A percentile compares a stretch with the other conserved stretches of the same genome.
Evolutionary conservation across 1,140 invertebrate species (phyloP).

Genomic region (Aphis gossypii): DNA sequence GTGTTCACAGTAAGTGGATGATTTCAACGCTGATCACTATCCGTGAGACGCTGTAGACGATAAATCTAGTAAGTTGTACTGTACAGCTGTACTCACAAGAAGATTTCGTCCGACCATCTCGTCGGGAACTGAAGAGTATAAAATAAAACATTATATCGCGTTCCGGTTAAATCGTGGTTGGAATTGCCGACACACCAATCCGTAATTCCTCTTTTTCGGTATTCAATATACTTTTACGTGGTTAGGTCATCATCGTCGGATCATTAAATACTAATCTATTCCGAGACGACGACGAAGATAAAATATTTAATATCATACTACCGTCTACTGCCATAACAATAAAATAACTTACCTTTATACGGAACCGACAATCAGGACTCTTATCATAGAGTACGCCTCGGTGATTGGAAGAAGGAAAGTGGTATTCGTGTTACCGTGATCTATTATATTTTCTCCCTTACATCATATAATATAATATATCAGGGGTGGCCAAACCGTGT

Average conservation of each 20-base stretch:
- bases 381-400: background rate
- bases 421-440: background rate
- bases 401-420: background rate
- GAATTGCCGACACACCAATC: conserved; percentile 21
- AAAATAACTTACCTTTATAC: background rate
- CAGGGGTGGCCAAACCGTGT: too few species aligned
- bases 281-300: background rate
- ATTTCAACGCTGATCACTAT: background rate
- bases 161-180: background rate
- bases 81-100: background rate
- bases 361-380: background rate
- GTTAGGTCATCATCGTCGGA: conserved; percentile 1
- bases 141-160: background rate
- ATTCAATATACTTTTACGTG: background rate
- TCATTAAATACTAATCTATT: conserved; percentile 29
- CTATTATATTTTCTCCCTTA: background rate
- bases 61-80: background rate
- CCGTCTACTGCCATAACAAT: background rate
- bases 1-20: background rate
- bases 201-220: conserved; percentile 20
- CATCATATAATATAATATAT: background rate
- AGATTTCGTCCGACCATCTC: background rate
- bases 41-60: background rate
- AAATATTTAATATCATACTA: background rate
- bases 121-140: background rate